Conservation (phyloP, 2,888 invertebrate species). For the Horisme vitalbata region DNA sequence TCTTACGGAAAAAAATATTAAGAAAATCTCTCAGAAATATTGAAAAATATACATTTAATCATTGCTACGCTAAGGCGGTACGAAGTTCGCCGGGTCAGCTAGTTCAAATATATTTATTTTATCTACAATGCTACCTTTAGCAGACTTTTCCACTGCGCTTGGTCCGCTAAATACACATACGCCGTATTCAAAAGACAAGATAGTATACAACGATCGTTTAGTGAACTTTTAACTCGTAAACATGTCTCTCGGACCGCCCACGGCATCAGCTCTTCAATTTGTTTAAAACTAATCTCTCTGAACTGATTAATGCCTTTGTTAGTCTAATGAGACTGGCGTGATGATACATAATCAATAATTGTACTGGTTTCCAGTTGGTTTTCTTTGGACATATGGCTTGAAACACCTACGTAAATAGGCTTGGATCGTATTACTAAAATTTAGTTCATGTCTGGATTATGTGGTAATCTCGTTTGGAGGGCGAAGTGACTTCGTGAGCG, state of each 20-base stretch:
- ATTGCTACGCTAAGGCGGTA: too few species aligned
- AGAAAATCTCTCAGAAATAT: too few species aligned
- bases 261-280: slow-evolving; percentile 64
- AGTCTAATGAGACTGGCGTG: slow-evolving; percentile 66
- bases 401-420: slow-evolving; percentile 48
- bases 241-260: slow-evolving; percentile 57
- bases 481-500: not conserved
- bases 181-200: slow-evolving; percentile 27
- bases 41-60: too few species aligned
- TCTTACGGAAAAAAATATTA: too few species aligned
- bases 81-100: too few species aligned
- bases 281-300: slow-evolving; percentile 72
- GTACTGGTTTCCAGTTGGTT: slow-evolving; percentile 30
- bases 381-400: slow-evolving; percentile 26
- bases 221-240: slow-evolving; percentile 56
- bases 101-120: too few species aligned
- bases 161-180: slow-evolving; percentile 19
- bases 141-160: slow-evolving; percentile 5
- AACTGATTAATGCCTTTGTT: slow-evolving; percentile 71
- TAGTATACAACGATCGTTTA: slow-evolving; percentile 43
- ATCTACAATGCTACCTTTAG: too few species aligned
- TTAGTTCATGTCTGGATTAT: slow-evolving; percentile 30
- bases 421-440: slow-evolving; percentile 36
- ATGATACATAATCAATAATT: slow-evolving; percentile 66
- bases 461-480: slow-evolving; percentile 22